These are phyloP conservation scores for Bovichtus variegatus DNA, from an alignment of 2,797 vertebrate genomes.

Conservation along the genomic window DNA sequence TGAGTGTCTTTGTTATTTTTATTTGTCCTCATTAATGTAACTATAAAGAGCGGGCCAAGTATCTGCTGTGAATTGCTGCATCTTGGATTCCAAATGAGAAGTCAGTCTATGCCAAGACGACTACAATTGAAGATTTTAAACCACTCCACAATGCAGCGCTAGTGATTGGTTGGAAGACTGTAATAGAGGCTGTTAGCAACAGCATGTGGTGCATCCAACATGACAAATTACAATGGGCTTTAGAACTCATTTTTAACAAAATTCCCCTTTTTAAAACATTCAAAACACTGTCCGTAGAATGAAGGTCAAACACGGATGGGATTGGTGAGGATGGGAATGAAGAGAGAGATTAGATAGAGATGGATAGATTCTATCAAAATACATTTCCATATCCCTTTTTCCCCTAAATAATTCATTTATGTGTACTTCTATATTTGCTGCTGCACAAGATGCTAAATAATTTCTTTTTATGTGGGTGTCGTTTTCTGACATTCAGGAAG, in stretches of 20 bases:
- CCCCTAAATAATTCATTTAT: background rate
- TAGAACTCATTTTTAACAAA: conserved; percentile 26
- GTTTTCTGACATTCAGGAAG: background rate
- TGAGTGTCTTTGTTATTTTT: conserved; percentile 45
- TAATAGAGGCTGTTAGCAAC: conserved; percentile 30
- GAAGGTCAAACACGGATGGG: conserved; percentile 32
- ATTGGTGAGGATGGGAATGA: conserved; percentile 26
- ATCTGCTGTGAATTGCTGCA: conserved; percentile 31
- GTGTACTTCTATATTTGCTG: background rate
- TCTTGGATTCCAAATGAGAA: conserved; percentile 45
- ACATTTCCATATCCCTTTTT: background rate
- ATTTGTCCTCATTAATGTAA: conserved; percentile 49
- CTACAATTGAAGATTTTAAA: conserved; percentile 49
- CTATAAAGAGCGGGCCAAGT: conserved; percentile 36
- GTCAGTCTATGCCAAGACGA: conserved; percentile 34
- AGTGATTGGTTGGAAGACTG: conserved; percentile 29
- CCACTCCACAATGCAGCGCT: conserved; percentile 4
- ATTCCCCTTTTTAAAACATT: conserved; percentile 44
- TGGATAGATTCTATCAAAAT: background rate
- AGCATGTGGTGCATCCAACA: conserved; percentile 35
- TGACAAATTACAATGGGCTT: conserved; percentile 50
- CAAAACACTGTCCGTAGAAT: conserved; percentile 31
- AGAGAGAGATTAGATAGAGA: background rate
- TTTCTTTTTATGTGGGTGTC: conserved; percentile 8
- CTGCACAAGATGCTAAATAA: background rate